Percentiles rank a stretch among this genome's conserved stretches.
phyloP scores from a whole-genome alignment of 2,888 invertebrate genomes.

The Mimachlamys varia region DNA sequence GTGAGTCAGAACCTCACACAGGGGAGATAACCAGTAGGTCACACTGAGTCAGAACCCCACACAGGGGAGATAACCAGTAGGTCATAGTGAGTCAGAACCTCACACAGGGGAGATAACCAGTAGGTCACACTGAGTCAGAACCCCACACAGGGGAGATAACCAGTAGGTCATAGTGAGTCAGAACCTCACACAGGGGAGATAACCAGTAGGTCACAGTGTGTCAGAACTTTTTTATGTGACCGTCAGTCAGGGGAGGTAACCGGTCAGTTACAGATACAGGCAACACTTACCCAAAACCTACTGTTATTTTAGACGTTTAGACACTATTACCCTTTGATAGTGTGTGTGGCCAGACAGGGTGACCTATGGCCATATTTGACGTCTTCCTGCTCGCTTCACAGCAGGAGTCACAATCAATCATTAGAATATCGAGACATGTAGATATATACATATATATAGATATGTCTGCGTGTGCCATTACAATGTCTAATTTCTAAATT shows the following conservation, averaged over 20 bases:
- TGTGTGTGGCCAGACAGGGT: background rate
- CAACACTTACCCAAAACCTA: background rate
- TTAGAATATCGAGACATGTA: background rate
- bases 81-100: too few species aligned
- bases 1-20: too few species aligned
- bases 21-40: too few species aligned
- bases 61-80: too few species aligned
- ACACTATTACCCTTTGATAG: background rate
- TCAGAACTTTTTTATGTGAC: background rate
- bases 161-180: background rate
- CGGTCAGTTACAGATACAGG: background rate
- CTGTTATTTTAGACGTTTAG: background rate
- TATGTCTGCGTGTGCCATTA: background rate
- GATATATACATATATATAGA: background rate
- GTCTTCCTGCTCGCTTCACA: background rate
- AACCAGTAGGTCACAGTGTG: background rate
- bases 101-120: background rate
- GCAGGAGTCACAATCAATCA: background rate
- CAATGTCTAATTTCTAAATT: slow-evolving; percentile 29
- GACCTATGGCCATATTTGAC: background rate
- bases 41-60: too few species aligned
- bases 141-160: background rate
- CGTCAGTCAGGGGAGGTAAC: background rate
- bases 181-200: background rate
- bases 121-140: background rate